Evolutionary conservation across 2,113 vertebrate genomes (phyloP).

Genomic region (Ptilorrhoa leucosticta): DNA sequence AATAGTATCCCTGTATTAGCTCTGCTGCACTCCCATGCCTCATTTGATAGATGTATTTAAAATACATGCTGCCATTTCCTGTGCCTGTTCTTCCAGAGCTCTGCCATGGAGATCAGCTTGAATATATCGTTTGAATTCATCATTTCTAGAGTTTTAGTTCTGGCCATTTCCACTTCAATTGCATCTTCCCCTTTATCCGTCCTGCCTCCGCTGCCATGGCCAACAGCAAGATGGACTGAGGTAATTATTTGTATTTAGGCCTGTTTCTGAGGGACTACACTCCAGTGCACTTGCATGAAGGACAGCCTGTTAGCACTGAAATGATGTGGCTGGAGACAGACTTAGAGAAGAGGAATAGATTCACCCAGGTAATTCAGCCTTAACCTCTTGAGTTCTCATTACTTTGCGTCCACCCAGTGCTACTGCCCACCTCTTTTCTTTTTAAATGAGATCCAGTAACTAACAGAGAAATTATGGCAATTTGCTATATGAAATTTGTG

Average conservation of each 20-base stretch:
- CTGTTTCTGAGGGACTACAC: neutral
- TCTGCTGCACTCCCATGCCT: neutral
- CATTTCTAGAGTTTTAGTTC: neutral
- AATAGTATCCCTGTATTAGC: neutral
- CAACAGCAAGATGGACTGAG: conserved; percentile 26
- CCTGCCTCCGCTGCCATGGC: neutral
- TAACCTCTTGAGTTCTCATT: conserved; percentile 44
- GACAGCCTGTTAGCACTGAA: conserved; percentile 37
- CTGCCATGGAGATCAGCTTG: neutral
- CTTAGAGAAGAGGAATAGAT: conserved; percentile 13
- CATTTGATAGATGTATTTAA: conserved; percentile 2
- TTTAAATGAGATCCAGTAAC: conserved; percentile 34
- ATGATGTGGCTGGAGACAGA: neutral
- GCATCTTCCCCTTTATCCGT: neutral
- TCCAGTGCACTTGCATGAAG: conserved; percentile 24
- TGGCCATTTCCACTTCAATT: conserved; percentile 43
- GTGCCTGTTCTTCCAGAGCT: conserved; percentile 3
- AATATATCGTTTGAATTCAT: neutral
- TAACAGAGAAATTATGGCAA: conserved; percentile 49
- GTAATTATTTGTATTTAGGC: conserved; percentile 42
- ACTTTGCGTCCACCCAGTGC: neutral
- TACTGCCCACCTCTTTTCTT: neutral
- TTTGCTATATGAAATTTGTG: conserved; percentile 64
- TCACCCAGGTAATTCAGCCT: neutral
- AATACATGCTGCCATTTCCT: neutral